Evolutionary conservation across 2,797 vertebrate genomes (phyloP).

Genomic region (Amphiprion clarkii): DNA sequence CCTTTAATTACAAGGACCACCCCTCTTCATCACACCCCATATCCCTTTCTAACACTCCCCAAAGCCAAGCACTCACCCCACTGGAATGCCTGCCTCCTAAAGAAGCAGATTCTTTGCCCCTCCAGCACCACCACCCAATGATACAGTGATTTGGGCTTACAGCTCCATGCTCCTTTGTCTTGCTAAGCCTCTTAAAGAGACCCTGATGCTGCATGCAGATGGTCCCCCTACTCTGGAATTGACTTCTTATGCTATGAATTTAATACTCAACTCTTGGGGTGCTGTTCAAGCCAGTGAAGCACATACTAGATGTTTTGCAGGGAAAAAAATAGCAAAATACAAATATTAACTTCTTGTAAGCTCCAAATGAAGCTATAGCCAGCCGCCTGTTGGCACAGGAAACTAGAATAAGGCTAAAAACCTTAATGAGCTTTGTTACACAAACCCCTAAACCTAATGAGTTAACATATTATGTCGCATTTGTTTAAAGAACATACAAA

Average conservation of each 20-base stretch:
- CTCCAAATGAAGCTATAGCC: too few relatives aligned
- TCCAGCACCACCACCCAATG: slow-evolving; percentile 30
- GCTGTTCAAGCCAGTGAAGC: slow-evolving; percentile 30
- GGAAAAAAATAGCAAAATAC: too few relatives aligned
- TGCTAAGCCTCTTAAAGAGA: slow-evolving; percentile 70
- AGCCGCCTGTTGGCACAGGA: too few relatives aligned
- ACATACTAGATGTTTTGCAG: not conserved
- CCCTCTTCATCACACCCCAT: slow-evolving; percentile 78
- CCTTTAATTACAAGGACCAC: slow-evolving; percentile 76
- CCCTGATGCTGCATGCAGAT: slow-evolving; percentile 48
- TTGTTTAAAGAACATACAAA: not conserved
- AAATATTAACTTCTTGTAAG: not conserved
- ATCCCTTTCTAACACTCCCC: slow-evolving; percentile 63
- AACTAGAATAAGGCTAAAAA: not conserved
- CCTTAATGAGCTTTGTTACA: too few relatives aligned
- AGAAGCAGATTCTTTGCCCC: slow-evolving; percentile 54
- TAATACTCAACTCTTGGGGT: slow-evolving; percentile 18
- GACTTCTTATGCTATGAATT: slow-evolving; percentile 29
- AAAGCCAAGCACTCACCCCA: slow-evolving; percentile 64
- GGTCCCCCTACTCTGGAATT: slow-evolving; percentile 31
- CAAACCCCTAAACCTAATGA: not conserved
- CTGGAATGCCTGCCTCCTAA: slow-evolving; percentile 72
- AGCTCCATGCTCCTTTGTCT: slow-evolving; percentile 59
- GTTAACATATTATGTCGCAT: not conserved
- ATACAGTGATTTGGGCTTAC: slow-evolving; percentile 58